Conservation (phyloP, 2,888 invertebrate species). For the Serripes groenlandicus region DNA sequence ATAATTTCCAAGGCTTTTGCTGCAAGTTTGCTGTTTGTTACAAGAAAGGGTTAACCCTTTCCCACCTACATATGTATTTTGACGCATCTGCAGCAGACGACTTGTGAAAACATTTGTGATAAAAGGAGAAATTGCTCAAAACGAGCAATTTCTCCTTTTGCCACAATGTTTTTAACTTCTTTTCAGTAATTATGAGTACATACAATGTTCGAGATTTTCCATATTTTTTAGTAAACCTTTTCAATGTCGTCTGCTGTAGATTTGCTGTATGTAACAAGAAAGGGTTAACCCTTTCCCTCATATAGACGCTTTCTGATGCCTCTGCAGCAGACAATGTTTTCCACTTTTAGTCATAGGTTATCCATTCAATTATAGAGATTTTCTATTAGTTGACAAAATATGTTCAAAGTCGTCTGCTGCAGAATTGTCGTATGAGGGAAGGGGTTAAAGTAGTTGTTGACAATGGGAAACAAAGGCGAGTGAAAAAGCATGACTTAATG, state of each 20-base stretch:
- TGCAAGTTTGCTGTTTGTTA: neutral
- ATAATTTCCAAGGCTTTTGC: no score
- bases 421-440: no score
- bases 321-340: neutral
- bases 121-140: neutral
- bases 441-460: no score
- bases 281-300: neutral
- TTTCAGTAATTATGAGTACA: neutral
- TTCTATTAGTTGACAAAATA: no score
- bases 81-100: neutral
- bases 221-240: neutral
- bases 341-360: neutral
- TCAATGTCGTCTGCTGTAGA: neutral
- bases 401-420: no score
- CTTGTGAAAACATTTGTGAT: neutral
- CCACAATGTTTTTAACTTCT: neutral
- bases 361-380: no score
- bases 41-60: neutral
- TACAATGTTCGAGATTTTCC: neutral
- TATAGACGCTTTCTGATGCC: neutral
- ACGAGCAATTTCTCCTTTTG: constrained; percentile 4
- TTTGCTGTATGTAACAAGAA: no score
- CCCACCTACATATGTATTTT: neutral
- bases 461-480: neutral
- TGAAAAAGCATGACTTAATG: neutral